These are phyloP conservation scores for Dicranocentrus wangi DNA, from an alignment of 2,888 invertebrate species.

Conservation along the genomic window DNA sequence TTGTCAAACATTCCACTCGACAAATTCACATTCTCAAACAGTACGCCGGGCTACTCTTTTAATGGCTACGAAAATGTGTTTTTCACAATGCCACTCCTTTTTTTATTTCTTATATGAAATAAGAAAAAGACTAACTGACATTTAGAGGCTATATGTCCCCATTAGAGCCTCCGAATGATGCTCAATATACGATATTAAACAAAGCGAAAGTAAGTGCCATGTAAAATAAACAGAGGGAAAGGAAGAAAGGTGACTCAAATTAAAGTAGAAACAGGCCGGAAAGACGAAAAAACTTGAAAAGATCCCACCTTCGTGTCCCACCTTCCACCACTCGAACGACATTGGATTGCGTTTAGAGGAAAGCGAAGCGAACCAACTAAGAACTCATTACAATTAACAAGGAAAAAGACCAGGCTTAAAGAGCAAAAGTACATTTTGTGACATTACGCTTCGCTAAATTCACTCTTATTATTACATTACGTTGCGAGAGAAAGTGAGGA, in stretches of 20 bases:
- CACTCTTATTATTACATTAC: slow-evolving; percentile 57
- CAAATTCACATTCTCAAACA: no score
- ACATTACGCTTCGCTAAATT: slow-evolving; percentile 58
- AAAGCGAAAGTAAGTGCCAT: slow-evolving; percentile 19
- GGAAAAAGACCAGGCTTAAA: slow-evolving; percentile 51
- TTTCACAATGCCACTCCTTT: no score
- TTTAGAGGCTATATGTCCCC: slow-evolving; percentile 28
- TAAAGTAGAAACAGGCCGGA: slow-evolving; percentile 35
- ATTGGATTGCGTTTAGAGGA: no score
- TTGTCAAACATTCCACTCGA: no score
- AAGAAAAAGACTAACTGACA: no score
- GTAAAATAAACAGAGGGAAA: slow-evolving; percentile 21
- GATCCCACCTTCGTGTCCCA: background rate
- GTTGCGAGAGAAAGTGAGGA: slow-evolving; percentile 30
- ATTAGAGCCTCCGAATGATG: slow-evolving; percentile 29
- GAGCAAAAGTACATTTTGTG: slow-evolving; percentile 57
- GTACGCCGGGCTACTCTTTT: no score
- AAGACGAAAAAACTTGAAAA: slow-evolving; percentile 34
- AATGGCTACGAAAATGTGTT: no score
- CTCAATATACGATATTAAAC: slow-evolving; percentile 36
- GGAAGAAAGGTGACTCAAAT: slow-evolving; percentile 46
- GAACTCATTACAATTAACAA: slow-evolving; percentile 58
- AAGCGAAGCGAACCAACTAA: slow-evolving; percentile 10
- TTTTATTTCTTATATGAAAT: no score
- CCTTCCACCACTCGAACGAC: no score